Evolutionary conservation across 1,140 invertebrate species (phyloP).

Genomic region (Pseudomyrmex sp.): DNA sequence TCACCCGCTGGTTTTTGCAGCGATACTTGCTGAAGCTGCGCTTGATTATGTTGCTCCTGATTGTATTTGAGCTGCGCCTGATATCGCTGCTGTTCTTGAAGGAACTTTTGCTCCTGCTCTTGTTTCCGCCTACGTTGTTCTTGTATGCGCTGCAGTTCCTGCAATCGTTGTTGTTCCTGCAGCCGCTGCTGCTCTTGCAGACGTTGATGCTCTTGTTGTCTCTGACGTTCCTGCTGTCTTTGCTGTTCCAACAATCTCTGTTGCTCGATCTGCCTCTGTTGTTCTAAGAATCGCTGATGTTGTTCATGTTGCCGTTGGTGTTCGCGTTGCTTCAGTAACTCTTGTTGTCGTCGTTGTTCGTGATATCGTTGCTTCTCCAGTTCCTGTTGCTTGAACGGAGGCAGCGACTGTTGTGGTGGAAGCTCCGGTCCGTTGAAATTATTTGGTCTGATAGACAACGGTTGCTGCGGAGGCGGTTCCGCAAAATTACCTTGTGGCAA

Average conservation of each 20-base stretch:
- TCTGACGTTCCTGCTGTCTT: slow-evolving; percentile 71
- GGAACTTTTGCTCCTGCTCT: slow-evolving; percentile 80
- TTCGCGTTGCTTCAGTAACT: slow-evolving; percentile 76
- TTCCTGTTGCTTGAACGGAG: slow-evolving; percentile 74
- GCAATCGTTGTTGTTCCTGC: slow-evolving; percentile 71
- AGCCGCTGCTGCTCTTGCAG: slow-evolving; percentile 69
- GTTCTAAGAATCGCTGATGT: slow-evolving; percentile 68
- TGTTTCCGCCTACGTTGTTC: slow-evolving; percentile 78
- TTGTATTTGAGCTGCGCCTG: slow-evolving; percentile 81
- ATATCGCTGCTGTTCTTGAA: slow-evolving; percentile 85
- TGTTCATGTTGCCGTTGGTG: slow-evolving; percentile 77
- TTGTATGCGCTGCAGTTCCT: slow-evolving; percentile 66
- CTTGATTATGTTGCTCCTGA: slow-evolving; percentile 81
- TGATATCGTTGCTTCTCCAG: slow-evolving; percentile 79
- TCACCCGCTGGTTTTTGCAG: slow-evolving; percentile 87
- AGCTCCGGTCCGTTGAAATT: slow-evolving; percentile 67
- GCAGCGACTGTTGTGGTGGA: slow-evolving; percentile 70
- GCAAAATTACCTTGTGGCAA: slow-evolving; percentile 1
- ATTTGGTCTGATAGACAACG: slow-evolving; percentile 5
- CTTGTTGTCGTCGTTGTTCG: slow-evolving; percentile 78
- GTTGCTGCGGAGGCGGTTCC: slow-evolving; percentile 16
- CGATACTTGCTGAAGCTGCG: slow-evolving; percentile 80
- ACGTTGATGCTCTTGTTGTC: slow-evolving; percentile 74
- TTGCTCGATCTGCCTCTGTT: slow-evolving; percentile 74
- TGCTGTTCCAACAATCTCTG: slow-evolving; percentile 73